phyloP scores from a whole-genome alignment of 1,140 invertebrate genomes.

The Anastrepha obliqua region DNA sequence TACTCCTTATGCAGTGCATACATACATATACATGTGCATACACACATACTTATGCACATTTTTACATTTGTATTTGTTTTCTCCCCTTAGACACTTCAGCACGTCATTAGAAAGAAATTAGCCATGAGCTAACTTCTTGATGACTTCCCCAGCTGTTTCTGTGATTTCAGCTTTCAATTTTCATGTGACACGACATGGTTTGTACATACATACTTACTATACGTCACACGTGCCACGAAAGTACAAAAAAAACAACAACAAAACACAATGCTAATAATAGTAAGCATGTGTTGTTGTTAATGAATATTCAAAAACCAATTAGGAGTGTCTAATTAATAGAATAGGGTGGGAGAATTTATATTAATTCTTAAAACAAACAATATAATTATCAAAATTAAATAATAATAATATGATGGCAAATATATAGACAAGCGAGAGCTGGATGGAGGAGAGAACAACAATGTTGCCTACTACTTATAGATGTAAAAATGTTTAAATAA shows the following conservation, averaged over 20 bases:
- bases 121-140: neutral
- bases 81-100: neutral
- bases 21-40: too few relatives aligned
- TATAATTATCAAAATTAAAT: conserved; percentile 48
- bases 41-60: too few relatives aligned
- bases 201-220: neutral
- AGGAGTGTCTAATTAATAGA: conserved; percentile 28
- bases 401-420: neutral
- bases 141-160: neutral
- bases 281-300: conserved; percentile 1
- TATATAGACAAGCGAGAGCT: neutral
- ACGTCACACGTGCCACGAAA: neutral
- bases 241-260: neutral
- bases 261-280: neutral
- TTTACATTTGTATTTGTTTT: neutral
- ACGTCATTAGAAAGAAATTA: conserved; percentile 24
- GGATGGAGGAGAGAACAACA: neutral
- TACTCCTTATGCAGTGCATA: too few relatives aligned
- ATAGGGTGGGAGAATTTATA: neutral
- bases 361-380: neutral
- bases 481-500: too few relatives aligned
- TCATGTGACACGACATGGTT: neutral
- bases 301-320: conserved; percentile 51
- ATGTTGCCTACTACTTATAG: neutral
- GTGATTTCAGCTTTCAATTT: neutral